Evolutionary conservation across 1,140 invertebrate genomes (phyloP).

Genomic region (Drosophila navojoa): DNA sequence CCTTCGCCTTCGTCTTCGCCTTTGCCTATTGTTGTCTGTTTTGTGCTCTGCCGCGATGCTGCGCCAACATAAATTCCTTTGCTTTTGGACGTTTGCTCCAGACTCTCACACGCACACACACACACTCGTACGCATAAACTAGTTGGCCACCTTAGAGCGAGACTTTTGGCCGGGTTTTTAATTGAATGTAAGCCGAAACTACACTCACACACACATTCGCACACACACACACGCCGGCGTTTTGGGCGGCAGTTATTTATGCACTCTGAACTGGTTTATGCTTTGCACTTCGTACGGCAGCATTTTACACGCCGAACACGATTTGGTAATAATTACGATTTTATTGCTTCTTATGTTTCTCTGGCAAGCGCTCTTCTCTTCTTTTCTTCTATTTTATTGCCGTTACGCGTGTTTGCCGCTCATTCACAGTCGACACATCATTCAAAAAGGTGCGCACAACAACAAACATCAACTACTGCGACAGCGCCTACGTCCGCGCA

Average conservation of each 20-base stretch:
- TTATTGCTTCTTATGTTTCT: constrained; percentile 57
- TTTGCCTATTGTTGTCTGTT: constrained; percentile 69
- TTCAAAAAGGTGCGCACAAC: constrained; percentile 69
- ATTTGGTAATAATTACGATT: constrained; percentile 65
- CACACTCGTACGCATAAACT: constrained; percentile 59
- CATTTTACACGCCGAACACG: constrained; percentile 61
- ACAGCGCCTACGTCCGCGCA: constrained; percentile 33
- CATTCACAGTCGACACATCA: constrained; percentile 46
- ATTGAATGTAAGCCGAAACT: constrained; percentile 54
- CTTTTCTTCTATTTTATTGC: constrained; percentile 41
- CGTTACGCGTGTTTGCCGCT: constrained; percentile 70
- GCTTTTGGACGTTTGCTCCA: constrained; percentile 45
- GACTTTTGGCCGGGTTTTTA: constrained; percentile 54
- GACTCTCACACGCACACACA: constrained; percentile 15
- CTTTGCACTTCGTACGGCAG: constrained; percentile 41
- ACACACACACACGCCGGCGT: constrained; percentile 44
- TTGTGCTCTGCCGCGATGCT: constrained; percentile 44
- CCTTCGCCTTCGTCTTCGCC: constrained; percentile 19
- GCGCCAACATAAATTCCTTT: constrained; percentile 68
- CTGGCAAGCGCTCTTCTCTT: constrained; percentile 18
- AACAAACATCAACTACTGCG: constrained; percentile 12
- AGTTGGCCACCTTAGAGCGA: constrained; percentile 49
- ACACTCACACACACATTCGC: constrained; percentile 2
- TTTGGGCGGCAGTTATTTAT: constrained; percentile 46
- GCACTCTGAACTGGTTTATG: constrained; percentile 71